phyloP scores from a whole-genome alignment of 1,140 invertebrate genomes.

The Rhagoletis pomonella region DNA sequence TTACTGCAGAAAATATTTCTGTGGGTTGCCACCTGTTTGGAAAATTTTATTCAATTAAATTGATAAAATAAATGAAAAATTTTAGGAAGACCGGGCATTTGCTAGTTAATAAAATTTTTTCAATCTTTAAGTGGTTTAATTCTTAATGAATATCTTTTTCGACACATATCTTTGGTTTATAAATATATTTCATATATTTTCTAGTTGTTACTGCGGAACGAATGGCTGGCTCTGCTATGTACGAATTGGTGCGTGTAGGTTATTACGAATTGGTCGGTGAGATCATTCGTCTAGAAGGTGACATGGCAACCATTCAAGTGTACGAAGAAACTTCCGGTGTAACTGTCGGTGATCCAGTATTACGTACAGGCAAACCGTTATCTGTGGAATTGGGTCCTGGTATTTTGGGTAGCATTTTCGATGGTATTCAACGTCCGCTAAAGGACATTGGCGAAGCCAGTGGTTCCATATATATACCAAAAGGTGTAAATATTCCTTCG shows the following conservation, averaged over 20 bases:
- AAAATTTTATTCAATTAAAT: background rate
- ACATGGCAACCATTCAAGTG: conserved; percentile 99
- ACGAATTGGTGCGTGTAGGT: conserved; percentile 99
- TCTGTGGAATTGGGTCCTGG: conserved; percentile 98
- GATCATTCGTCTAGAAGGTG: conserved; percentile 99
- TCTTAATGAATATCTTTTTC: no score
- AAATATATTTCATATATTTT: conserved; percentile 61
- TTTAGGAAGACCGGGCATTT: background rate
- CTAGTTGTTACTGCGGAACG: conserved; percentile 98
- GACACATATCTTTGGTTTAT: no score
- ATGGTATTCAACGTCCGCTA: conserved; percentile 98
- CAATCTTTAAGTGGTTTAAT: no score
- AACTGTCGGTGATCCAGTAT: conserved; percentile 98
- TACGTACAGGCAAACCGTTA: conserved; percentile 97
- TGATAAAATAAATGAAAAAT: no score
- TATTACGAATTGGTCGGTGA: conserved; percentile 98
- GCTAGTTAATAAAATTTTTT: no score
- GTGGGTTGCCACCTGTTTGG: no score
- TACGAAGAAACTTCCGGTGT: conserved; percentile 99
- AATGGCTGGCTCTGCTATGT: conserved; percentile 99
- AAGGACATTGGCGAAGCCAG: conserved; percentile 97
- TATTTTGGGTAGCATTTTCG: conserved; percentile 99
- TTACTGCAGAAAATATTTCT: no score
- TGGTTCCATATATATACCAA: conserved; percentile 98
- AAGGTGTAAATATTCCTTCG: conserved; percentile 96